These are phyloP conservation scores for Lytechinus variegatus DNA, from an alignment of 35 echinoderm and acorn worm genomes.

Conservation along the genomic window DNA sequence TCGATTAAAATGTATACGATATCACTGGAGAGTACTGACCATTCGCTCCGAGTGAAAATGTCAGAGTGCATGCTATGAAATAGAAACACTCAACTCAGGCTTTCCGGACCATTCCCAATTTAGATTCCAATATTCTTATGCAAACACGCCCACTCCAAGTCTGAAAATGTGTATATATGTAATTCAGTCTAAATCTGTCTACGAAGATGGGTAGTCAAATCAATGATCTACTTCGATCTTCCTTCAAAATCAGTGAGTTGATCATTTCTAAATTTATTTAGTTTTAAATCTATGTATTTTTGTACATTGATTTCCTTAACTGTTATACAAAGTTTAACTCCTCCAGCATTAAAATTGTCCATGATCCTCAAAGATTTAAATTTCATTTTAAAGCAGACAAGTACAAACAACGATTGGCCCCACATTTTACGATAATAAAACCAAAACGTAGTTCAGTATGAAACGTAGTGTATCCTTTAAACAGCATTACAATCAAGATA, in stretches of 20 bases:
- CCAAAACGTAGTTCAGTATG: no score
- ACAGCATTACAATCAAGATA: no score
- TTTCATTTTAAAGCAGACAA: no score
- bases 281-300: no score
- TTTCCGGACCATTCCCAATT: neutral
- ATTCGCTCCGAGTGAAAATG: slow-evolving; percentile 3
- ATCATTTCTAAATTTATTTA: no score
- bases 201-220: neutral
- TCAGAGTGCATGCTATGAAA: neutral
- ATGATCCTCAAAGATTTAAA: no score
- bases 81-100: neutral
- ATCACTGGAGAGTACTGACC: neutral
- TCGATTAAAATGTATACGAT: slow-evolving; percentile 15
- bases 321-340: no score
- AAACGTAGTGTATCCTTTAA: no score
- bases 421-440: no score
- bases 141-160: neutral
- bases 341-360: no score
- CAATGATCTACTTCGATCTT: neutral
- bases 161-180: neutral
- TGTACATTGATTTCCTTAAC: no score
- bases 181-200: neutral
- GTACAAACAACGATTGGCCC: no score
- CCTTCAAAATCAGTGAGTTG: neutral
- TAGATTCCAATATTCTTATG: neutral